Conservation (phyloP, 2,888 invertebrate species). For the Gastracanthus pulcherrimus region DNA sequence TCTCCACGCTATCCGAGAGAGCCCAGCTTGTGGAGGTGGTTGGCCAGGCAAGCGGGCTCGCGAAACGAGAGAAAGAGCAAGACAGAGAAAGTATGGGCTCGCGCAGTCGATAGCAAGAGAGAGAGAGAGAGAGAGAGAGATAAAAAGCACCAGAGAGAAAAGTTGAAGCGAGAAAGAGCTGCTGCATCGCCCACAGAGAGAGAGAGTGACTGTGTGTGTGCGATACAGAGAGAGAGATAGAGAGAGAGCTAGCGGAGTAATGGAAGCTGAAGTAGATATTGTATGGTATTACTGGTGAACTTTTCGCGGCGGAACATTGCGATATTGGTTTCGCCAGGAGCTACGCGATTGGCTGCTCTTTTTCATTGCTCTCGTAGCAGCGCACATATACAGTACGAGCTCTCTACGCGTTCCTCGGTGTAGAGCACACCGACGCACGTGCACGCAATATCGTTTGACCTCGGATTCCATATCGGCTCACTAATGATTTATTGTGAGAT, state of each 20-base stretch:
- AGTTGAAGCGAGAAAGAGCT: constrained; percentile 21
- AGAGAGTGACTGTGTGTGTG: no score
- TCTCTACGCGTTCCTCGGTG: background rate
- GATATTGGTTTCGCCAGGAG: constrained; percentile 74
- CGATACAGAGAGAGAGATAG: no score
- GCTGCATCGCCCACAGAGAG: constrained; percentile 3
- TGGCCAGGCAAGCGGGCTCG: constrained; percentile 24
- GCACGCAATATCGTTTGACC: constrained; percentile 45
- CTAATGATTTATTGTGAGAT: constrained; percentile 45
- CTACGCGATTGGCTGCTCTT: constrained; percentile 61
- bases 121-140: constrained; percentile 36
- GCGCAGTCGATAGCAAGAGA: constrained; percentile 39
- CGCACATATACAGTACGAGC: background rate
- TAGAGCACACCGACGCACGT: background rate
- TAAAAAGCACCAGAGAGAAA: constrained; percentile 25
- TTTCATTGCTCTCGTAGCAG: constrained; percentile 28
- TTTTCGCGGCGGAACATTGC: constrained; percentile 74
- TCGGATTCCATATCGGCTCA: constrained; percentile 42
- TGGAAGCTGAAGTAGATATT: constrained; percentile 74
- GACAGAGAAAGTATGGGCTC: constrained; percentile 30
- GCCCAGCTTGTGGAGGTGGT: constrained; percentile 40
- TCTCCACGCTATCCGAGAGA: constrained; percentile 15
- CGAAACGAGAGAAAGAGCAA: constrained; percentile 32
- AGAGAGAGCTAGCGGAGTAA: constrained; percentile 47
- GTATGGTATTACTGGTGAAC: constrained; percentile 76